Evolutionary conservation across 2,113 vertebrate species (phyloP).

Genomic region (Podarcis muralis): DNA sequence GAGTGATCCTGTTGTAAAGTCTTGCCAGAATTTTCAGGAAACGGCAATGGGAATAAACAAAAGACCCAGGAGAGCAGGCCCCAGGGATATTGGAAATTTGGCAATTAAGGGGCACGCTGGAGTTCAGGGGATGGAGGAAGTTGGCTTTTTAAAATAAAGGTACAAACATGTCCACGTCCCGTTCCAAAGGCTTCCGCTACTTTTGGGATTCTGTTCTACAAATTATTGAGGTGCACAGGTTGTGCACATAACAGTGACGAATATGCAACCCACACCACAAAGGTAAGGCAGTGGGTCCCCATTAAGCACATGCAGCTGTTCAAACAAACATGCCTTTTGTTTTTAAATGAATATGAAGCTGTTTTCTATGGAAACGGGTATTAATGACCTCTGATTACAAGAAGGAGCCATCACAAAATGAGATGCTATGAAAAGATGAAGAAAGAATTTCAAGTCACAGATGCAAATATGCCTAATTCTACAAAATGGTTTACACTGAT

Average conservation of each 20-base stretch:
- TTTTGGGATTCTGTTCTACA: slow-evolving; percentile 30
- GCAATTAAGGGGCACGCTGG: neutral
- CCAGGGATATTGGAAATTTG: neutral
- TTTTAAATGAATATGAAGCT: slow-evolving; percentile 15
- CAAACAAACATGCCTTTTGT: slow-evolving; percentile 40
- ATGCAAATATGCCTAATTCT: slow-evolving; percentile 6
- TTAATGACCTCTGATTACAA: slow-evolving; percentile 47
- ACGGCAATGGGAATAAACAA: neutral
- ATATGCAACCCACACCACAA: slow-evolving; percentile 46
- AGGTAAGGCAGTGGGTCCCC: slow-evolving; percentile 58
- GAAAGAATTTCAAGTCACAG: neutral
- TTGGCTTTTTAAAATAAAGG: neutral
- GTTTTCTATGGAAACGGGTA: neutral
- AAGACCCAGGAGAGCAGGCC: too few relatives aligned
- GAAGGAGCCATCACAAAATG: slow-evolving; percentile 47
- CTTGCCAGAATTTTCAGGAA: neutral
- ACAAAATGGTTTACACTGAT: slow-evolving; percentile 60
- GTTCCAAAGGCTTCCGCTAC: neutral
- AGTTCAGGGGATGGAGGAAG: neutral
- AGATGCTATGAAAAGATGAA: neutral
- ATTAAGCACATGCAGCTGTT: slow-evolving; percentile 51
- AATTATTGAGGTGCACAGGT: neutral
- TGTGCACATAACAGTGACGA: slow-evolving; percentile 24
- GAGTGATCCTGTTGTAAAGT: neutral
- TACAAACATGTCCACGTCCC: neutral